Evolutionary conservation across 1,140 invertebrate species (phyloP), one percentile per base, ranked within the genome.

Genomic region (Bombyx mandarina): DNA sequence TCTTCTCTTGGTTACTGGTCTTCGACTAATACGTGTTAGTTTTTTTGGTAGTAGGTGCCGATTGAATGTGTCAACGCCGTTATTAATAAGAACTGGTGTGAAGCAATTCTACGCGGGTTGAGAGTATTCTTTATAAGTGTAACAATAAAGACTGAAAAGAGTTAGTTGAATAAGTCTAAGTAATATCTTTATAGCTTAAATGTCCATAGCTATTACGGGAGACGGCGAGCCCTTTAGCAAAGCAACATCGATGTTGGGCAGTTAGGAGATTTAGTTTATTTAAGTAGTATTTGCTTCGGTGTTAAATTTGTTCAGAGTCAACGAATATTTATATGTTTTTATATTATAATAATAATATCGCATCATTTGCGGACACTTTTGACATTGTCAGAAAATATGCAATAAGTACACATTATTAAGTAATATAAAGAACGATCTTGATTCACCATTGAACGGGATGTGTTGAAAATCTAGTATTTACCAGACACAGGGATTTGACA

Each of bases 61-160:
- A 35, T 35, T 35, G 26, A 35, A 35, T 35, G 26, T 35, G 26
- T 35, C 26, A 35, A 35, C 26, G 26, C 26, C 26, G 26, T 35
- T 35, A 35, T 35, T 35, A 35, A 35, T 35, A 35, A 35, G 26
- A 35, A 8, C 75, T 79, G 66, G 76, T 61, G 67, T 75, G 73
- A 69, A 67, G 60, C 75, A 69, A 66, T 85, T 79, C 82, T 75
- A 87, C 84, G 84, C 84, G 84, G 84, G 84, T 85, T 82, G 82
- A 77, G 75, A 82, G 69, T 85, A 84, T 84, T 84, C 77, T 86
- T 83, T 82, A 79, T 86, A 86, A 85, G 81, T 79, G 80, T 81
- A 84, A 85, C 84, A 82, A 82, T 79, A 79, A 87, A 87, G 84
- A 87, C 84, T 87, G 84, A 87, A 51, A 51, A 85, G 79, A 79